Conservation (phyloP, 2,113 vertebrate species). For the Hirundichthys speculiger region DNA sequence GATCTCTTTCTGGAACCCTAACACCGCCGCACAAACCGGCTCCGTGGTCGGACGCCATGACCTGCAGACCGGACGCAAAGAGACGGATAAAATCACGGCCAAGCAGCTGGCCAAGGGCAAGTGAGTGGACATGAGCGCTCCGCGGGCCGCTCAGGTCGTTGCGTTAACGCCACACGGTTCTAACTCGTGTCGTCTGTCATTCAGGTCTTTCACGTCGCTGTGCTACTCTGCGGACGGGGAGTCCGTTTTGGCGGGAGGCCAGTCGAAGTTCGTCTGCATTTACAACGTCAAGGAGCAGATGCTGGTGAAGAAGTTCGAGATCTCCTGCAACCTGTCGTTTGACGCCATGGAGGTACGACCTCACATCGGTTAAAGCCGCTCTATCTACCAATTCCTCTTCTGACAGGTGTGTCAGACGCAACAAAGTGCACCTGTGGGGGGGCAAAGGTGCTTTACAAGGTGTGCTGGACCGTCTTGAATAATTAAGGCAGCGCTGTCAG, state of each 20-base stretch:
- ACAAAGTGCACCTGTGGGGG: too few relatives aligned
- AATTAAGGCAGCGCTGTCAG: too few relatives aligned
- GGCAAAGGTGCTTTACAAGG: too few relatives aligned
- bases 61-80: slow-evolving; percentile 90
- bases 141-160: background rate
- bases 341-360: slow-evolving; percentile 95
- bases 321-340: slow-evolving; percentile 95
- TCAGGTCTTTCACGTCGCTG: slow-evolving; percentile 90
- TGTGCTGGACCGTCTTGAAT: too few relatives aligned
- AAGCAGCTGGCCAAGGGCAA: slow-evolving; percentile 93
- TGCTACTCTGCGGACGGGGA: slow-evolving; percentile 96
- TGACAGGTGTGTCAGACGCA: too few relatives aligned
- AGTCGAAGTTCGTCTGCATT: slow-evolving; percentile 95
- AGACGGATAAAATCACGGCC: slow-evolving; percentile 93
- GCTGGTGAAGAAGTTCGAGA: slow-evolving; percentile 96
- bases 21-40: slow-evolving; percentile 83
- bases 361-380: too few relatives aligned
- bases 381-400: too few relatives aligned
- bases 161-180: background rate
- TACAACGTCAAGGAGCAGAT: slow-evolving; percentile 93
- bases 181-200: fast-evolving
- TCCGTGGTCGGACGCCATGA: slow-evolving; percentile 91
- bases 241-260: slow-evolving; percentile 89
- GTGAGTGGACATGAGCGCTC: slow-evolving; percentile 76
- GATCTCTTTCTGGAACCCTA: slow-evolving; percentile 92